Evolutionary conservation across 2,113 vertebrate genomes (phyloP).

Genomic region (Baryphthengus martii): DNA sequence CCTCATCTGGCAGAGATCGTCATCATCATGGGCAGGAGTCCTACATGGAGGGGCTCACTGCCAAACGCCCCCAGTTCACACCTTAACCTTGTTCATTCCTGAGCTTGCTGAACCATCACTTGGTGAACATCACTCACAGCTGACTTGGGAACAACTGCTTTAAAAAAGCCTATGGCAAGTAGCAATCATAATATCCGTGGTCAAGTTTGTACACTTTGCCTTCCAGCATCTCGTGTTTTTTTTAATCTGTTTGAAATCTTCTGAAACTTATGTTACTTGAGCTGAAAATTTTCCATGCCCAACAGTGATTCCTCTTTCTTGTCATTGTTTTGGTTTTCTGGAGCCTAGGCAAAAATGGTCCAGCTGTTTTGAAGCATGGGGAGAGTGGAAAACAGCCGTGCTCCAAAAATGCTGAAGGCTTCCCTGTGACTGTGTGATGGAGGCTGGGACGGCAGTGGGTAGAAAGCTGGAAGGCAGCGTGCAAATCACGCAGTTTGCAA

Average conservation of each 20-base stretch:
- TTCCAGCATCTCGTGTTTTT: not conserved
- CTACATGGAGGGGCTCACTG: not conserved
- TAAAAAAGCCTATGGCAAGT: not conserved
- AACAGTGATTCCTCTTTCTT: not conserved
- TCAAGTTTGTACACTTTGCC: not conserved
- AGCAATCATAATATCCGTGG: rapidly evolving
- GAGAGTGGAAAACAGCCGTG: rapidly evolving
- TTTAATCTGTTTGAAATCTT: not conserved
- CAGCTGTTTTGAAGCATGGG: not conserved
- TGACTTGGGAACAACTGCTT: not conserved
- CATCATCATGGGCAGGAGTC: not conserved
- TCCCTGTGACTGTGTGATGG: not conserved
- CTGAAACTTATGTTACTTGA: not conserved
- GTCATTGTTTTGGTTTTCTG: not conserved
- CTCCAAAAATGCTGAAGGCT: not conserved
- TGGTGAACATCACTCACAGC: not conserved
- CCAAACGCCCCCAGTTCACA: not conserved
- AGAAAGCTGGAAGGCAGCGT: not conserved
- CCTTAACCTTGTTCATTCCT: not conserved
- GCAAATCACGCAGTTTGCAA: rapidly evolving
- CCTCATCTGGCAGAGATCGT: too few relatives aligned
- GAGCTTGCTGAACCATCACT: not conserved
- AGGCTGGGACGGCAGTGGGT: not conserved
- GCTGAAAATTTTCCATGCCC: not conserved
- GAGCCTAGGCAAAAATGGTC: not conserved